A percentile compares a stretch with the other conserved stretches of the same genome.
These are phyloP conservation scores for Chloroclystis v-ata DNA, from an alignment of 2,888 invertebrate species.

Conservation along the genomic window DNA sequence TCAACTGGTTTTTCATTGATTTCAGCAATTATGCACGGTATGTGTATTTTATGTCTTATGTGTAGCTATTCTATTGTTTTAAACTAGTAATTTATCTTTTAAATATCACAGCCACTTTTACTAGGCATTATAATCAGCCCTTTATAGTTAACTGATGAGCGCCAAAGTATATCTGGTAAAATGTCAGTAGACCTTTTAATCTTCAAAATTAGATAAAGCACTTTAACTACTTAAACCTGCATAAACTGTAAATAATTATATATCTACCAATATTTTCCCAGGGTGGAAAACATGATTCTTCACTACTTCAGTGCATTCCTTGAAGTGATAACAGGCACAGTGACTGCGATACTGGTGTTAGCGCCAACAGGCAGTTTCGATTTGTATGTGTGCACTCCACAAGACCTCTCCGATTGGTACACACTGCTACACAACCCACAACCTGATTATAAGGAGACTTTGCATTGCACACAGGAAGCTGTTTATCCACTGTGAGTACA, in stretches of 20 bases:
- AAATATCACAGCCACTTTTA: too few relatives aligned
- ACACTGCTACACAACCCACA: conserved; percentile 95
- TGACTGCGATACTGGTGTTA: conserved; percentile 87
- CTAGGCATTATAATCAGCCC: too few relatives aligned
- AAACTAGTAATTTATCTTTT: too few relatives aligned
- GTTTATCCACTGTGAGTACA: conserved; percentile 95
- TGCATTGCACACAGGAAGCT: conserved; percentile 98
- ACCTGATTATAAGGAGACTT: conserved; percentile 90
- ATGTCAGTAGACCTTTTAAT: too few relatives aligned
- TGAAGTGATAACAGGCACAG: conserved; percentile 87
- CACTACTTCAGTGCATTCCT: conserved; percentile 89
- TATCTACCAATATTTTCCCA: too few relatives aligned
- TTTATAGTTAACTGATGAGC: too few relatives aligned
- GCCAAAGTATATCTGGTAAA: too few relatives aligned
- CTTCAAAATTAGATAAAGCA: too few relatives aligned
- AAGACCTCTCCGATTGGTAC: conserved; percentile 96
- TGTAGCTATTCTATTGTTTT: too few relatives aligned
- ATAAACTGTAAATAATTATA: too few relatives aligned
- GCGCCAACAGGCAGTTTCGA: conserved; percentile 88
- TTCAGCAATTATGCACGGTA: conserved; percentile 81
- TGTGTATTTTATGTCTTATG: background rate
- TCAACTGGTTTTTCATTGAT: conserved; percentile 96
- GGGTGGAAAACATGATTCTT: conserved; percentile 85
- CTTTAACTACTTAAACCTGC: too few relatives aligned
- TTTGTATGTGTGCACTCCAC: conserved; percentile 87